phyloP scores from a whole-genome alignment of 2,113 vertebrate species.

The Varanus komodoensis region DNA sequence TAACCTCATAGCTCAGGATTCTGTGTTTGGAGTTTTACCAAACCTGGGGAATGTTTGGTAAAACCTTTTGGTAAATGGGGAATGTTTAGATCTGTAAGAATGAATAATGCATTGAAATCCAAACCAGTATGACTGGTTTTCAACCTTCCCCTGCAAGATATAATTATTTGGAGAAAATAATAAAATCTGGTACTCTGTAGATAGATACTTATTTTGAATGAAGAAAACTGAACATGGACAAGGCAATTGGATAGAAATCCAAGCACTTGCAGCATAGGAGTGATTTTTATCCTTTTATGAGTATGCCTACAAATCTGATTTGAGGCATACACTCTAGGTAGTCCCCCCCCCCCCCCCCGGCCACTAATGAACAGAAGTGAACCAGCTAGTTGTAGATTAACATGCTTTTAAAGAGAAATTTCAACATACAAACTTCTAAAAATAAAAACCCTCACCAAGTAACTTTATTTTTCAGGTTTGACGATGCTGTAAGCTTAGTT shows the following conservation, averaged over 20 bases:
- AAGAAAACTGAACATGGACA: background rate
- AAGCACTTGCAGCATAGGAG: background rate
- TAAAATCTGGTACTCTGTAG: background rate
- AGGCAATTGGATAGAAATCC: background rate
- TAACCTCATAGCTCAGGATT: too few relatives aligned
- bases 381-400: background rate
- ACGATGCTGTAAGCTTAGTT: slow-evolving; percentile 86
- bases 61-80: too few relatives aligned
- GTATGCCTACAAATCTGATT: background rate
- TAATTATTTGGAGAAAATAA: background rate
- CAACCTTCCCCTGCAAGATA: background rate
- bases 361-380: background rate
- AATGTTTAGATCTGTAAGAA: too few relatives aligned
- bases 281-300: background rate
- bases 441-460: background rate
- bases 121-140: background rate
- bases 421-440: background rate
- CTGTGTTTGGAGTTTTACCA: too few relatives aligned
- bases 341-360: too few relatives aligned
- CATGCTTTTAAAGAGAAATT: background rate
- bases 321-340: background rate
- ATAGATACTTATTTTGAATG: background rate
- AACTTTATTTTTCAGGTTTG: slow-evolving; percentile 74
- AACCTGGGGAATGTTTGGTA: too few relatives aligned
- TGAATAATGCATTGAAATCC: background rate